Evolutionary conservation across 2,888 invertebrate species (phyloP), one percentile per base, ranked within the genome.

Genomic region (Buathra laborator): DNA sequence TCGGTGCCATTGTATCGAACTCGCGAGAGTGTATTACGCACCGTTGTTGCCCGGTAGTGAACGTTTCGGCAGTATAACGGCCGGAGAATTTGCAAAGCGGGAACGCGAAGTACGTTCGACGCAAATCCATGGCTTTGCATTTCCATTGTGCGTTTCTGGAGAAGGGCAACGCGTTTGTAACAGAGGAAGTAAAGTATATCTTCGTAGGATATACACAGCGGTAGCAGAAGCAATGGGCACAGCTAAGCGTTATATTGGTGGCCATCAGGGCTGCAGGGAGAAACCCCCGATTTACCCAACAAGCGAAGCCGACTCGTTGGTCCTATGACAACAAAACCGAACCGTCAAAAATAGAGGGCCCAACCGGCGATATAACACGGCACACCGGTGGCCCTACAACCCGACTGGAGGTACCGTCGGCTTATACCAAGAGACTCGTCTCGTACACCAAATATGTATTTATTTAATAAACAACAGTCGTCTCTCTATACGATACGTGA

Each of bases 301-400:
- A 86, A 87, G 86, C 86, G 88, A 87, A 89, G 86, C 88, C 88
- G 87, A 86, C 46, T 48, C 59, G 64, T 43, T 87, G 87, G 91
- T 93, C 93, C 93, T 93, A 93, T 93, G 93, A 93, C 92, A 93
- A 93, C 93, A 93, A 90, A 89, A 91, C 90, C 86, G 76, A 78
- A 86, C 82, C 71, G 89, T 90, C 90, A 91, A 92, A 93, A 93
- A 93, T 92, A 91, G 62, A 79, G 92, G 37, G 90, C 90, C 87
- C 93, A 93, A 91, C 92, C 92, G 92, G 91, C 90, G 84, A 59
- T 70, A 78, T 32, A 62, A 62, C 43, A 53, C 37, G n/a, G 16
- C 37, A 16, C 56, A 10, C 37, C 43, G 74, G 66, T 78, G 74
- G 66, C 71, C 76, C 76, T 43, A 62, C 44, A 24, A 51, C 71